A percentile compares a stretch with the other conserved stretches of the same genome.
phyloP scores from a whole-genome alignment of 2,113 vertebrate species.

The Mystacornis crossleyi region DNA sequence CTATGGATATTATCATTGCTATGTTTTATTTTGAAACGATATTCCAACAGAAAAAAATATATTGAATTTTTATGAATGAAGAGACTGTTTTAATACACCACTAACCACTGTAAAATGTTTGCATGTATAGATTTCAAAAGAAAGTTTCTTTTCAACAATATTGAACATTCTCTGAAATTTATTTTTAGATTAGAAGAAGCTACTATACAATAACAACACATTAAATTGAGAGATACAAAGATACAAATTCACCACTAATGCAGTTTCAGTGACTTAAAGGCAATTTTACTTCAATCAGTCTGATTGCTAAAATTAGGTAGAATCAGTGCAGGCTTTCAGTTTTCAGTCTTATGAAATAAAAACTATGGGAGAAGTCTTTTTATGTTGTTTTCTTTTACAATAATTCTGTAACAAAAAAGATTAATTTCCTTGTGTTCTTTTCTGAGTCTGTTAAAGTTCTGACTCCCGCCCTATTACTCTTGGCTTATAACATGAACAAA shows the following conservation, averaged over 20 bases:
- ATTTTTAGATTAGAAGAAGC: not conserved
- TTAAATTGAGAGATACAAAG: not conserved
- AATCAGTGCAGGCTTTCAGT: not conserved
- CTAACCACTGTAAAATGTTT: not conserved
- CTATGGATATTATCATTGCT: not conserved
- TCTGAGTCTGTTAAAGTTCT: not conserved
- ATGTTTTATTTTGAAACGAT: not conserved
- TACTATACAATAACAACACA: not conserved
- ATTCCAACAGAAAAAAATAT: not conserved
- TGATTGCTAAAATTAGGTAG: not conserved
- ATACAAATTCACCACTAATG: not conserved
- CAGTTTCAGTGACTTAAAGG: not conserved
- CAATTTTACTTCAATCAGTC: not conserved
- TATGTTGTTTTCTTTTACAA: not conserved
- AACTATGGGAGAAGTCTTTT: not conserved
- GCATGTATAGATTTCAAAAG: not conserved
- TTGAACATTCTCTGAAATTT: not conserved
- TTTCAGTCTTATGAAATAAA: not conserved
- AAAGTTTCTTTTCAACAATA: not conserved
- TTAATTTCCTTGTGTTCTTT: not conserved
- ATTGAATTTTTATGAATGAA: not conserved
- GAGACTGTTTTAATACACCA: not conserved
- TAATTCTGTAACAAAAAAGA: not conserved
- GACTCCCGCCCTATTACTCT: not conserved
- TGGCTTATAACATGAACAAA: not conserved